Base-by-base conservation (phyloP, 2,113 vertebrate species). In the Paramisgurnus dabryanus region DNA sequence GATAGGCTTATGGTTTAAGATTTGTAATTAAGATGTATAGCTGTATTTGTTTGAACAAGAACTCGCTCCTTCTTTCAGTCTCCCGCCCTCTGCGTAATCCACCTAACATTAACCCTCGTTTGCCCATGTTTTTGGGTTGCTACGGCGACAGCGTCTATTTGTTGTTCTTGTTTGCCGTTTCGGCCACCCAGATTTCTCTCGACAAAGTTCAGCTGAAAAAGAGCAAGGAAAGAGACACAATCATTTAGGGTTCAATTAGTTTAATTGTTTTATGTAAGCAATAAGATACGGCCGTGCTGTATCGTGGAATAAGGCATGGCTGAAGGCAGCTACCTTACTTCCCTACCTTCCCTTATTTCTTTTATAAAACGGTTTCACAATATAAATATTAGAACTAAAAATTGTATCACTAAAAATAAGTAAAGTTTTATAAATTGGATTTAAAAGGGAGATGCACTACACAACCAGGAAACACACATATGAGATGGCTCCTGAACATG, bases 131-230 rank as follows among this genome's bases (percentile, higher is more conserved):
- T 86, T 84, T 67, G 76, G 70, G 86, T 90, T 89, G 79, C 87
- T 45, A 80, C 67, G 90, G 78, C 45, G 85, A 70, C 93, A 92
- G 45, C 50, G 87, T 80, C 86, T 92, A 79, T 78, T 86, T 39
- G 88, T 63, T 79, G 93, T 91, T 84, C 92, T 93, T 80, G 86
- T 76, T 5, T 90, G 63, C 15, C 92, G 88, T 68, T 84, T 89
- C 65, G 93, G 93, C 93, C 92, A 94, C 68, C 93, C 93, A 6
- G 93, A 92, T 85, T 79, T 43, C 88, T 91, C 91, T 83, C 93
- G 82, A 89, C 93, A 94, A 45, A 90, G 85, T 73, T 94, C 93
- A 0, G 92, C 93, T 94, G 83, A 58, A 43, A 71, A 45, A 64
- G 40, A 55, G n/a, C 39, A 7, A 71, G 72, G 2, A 76, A 45